Evolutionary conservation across 2,797 vertebrate species (phyloP), one percentile per base, ranked within the genome.

Genomic region (Macropodus opercularis): DNA sequence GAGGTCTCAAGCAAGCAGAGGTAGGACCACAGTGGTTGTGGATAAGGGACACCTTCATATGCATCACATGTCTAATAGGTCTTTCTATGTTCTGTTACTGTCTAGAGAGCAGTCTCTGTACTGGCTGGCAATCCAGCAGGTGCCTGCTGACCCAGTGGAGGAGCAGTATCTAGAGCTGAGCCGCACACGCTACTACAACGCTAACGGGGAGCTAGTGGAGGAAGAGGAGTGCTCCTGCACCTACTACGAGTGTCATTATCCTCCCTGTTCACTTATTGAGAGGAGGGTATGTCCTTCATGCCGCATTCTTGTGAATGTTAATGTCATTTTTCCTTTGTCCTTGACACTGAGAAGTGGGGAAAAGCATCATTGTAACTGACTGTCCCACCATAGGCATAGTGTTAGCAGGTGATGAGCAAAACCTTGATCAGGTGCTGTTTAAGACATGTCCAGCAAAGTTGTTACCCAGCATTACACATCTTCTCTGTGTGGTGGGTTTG

Each of bases 161-260:
- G 98, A 99, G 84, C 96, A 98, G 89, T 99, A 98, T 63, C 92
- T 98, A 21, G 95, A 98, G 50, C 88, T 98, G 85, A 98, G 94
- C 44, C 95, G 97, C 82, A 98, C 96, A 0, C 95, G 97, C 60
- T 99, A 97, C 78, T 99, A 98, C 82, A 99, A 99, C 0, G 96
- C 98, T 74, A 99, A 99, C 0, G 98, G 98, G 64, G 98, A 99
- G 18, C 94, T 98, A 54, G 96, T 99, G 69, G 96, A 97, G 86
- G 97, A 99, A 77, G 97, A 99, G 31, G 98, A 99, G 85, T 98
- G 95, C 75, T 97, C 96, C 4, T 98, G 97, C 84, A 97, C 97
- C 14, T 99, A 99, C 39, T 99, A 98, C 0, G 98, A 99, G 94
- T 99, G 98, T 92, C 97, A 97, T 79, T 99, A 99, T 85, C 97